Evolutionary conservation across 2,797 vertebrate genomes (phyloP).

Genomic region (Anguilla megastoma): DNA sequence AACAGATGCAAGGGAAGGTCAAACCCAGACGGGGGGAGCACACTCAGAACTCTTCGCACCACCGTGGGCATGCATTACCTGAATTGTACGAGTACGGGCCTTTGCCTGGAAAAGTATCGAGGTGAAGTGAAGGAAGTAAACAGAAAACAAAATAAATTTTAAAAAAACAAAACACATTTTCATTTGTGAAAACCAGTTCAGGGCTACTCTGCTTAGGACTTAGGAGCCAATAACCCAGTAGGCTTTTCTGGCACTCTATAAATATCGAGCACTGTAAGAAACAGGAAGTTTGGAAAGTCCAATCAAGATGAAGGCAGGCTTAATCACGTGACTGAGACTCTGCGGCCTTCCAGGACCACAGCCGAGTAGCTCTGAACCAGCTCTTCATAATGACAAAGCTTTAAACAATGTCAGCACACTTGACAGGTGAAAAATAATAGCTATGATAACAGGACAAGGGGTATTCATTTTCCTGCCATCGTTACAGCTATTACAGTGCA

Average conservation of each 20-base stretch:
- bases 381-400: background rate
- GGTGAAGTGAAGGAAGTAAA: constrained; percentile 63
- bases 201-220: constrained; percentile 53
- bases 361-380: background rate
- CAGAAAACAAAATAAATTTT: constrained; percentile 36
- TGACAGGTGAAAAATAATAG: background rate
- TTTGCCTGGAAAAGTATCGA: constrained; percentile 88
- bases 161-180: background rate
- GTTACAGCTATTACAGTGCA: background rate
- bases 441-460: background rate
- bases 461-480: background rate
- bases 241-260: constrained; percentile 73
- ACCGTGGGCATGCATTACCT: constrained; percentile 83
- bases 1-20: constrained; percentile 31
- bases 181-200: background rate
- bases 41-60: constrained; percentile 47
- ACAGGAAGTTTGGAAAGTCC: background rate
- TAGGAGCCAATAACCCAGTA: constrained; percentile 89
- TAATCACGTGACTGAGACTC: background rate
- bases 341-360: background rate
- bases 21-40: constrained; percentile 53
- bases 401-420: background rate
- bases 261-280: background rate
- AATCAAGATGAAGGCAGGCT: background rate
- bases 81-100: constrained; percentile 89